Evolutionary conservation across 1,140 invertebrate genomes (phyloP), one percentile per base, ranked within the genome.

Genomic region (Heliconius nattereri): DNA sequence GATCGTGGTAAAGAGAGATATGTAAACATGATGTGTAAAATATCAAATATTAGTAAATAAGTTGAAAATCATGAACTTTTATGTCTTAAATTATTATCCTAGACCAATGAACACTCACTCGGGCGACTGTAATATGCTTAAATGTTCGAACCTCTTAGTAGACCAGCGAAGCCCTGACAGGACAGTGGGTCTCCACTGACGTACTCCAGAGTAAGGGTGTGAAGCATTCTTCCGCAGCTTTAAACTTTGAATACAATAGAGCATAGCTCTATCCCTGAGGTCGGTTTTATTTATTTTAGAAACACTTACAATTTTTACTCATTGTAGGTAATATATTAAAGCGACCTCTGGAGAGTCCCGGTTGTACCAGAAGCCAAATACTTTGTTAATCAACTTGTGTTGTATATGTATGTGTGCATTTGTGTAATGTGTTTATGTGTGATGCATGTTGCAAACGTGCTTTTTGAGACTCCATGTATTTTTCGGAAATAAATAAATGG

Each of bases 401-500:
- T 71, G 74, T 77, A 74, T 81, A 54, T 80, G 71, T 77, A n/a
- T 78, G 70, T 73, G 76, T 72, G 74, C 11, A 66, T 72, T 71
- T 66, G 71, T 76, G 79, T 76, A 70, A 23, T 74, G 54, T 60
- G 71, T 66, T 71, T 78, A 29, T 60, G 77, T n/a, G 76, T 77
- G 75, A 52, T 66, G 78, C 45, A 80, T 72, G 78, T 80, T 76
- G 32, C 32, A 78, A 49, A 78, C 20, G 73, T 80, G 73, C 71
- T 80, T 88, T 87, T 88, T 86, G 87, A 86, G 78, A 82, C 84
- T 85, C 77, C 78, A 80, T 80, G 83, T 85, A 85, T 85, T 82
- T 83, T 84, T 84, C 85, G 85, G 23, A 83, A 89, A 85, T 91
- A 91, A 91, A 89, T 89, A 83, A 81, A 88, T 89, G 87, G 85